Conservation (phyloP, 2,797 vertebrate species). For the Glossophaga mutica region DNA sequence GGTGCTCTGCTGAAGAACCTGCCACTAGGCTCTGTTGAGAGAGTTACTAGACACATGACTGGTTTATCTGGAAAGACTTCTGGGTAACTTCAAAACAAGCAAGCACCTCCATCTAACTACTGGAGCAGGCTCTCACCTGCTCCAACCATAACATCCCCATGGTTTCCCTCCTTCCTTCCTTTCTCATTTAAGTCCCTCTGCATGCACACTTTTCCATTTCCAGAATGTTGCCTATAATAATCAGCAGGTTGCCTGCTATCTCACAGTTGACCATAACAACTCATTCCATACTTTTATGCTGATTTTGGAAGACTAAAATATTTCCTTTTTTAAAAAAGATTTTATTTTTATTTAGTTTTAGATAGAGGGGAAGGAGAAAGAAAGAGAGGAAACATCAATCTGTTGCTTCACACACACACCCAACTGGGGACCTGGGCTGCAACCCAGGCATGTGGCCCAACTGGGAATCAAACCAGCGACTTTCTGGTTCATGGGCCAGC, state of each 20-base stretch:
- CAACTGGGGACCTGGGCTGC: too few relatives aligned
- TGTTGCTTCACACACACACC: too few relatives aligned
- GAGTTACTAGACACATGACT: neutral
- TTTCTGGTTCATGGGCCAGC: too few relatives aligned
- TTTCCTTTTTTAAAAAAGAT: neutral
- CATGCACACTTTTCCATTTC: neutral
- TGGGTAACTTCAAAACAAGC: neutral
- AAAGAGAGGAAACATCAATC: too few relatives aligned
- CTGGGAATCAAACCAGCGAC: too few relatives aligned
- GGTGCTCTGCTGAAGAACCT: neutral
- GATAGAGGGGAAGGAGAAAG: too few relatives aligned
- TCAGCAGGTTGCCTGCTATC: neutral
- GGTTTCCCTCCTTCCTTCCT: neutral
- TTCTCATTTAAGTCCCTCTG: neutral
- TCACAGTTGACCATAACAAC: neutral
- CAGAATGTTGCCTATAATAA: neutral
- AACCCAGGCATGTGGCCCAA: too few relatives aligned
- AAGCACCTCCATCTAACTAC: neutral
- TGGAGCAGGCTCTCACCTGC: neutral
- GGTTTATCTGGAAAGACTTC: constrained; percentile 7
- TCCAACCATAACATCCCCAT: neutral
- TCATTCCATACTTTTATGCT: neutral
- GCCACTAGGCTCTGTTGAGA: neutral
- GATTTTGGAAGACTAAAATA: neutral
- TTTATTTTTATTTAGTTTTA: too few relatives aligned